Percentiles rank a stretch among this genome's conserved stretches.
phyloP scores from a whole-genome alignment of 2,888 invertebrate genomes.

The Erebia ligea region DNA sequence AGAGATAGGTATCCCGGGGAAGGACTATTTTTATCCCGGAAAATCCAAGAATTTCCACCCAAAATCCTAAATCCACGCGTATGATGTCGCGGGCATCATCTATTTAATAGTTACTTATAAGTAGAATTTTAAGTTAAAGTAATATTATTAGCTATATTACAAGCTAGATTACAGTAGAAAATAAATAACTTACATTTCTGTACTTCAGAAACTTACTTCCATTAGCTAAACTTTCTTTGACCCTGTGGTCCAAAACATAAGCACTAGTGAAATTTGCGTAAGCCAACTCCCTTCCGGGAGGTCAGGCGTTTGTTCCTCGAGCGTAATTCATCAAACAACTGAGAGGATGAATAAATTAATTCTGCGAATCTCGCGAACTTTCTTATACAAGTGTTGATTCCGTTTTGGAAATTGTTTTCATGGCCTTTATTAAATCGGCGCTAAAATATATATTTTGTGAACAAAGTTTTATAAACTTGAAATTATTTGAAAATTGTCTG shows the following conservation, averaged over 20 bases:
- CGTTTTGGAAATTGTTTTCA: constrained; percentile 9
- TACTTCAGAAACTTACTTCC: too few species aligned
- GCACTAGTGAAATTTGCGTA: background rate
- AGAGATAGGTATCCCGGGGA: too few species aligned
- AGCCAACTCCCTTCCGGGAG: background rate
- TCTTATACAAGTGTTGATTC: constrained; percentile 11
- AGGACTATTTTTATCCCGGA: too few species aligned
- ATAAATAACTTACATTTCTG: too few species aligned
- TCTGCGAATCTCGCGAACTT: constrained; percentile 1
- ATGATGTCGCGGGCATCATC: too few species aligned
- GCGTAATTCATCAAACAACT: constrained; percentile 15
- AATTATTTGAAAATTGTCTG: background rate
- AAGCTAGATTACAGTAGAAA: too few species aligned
- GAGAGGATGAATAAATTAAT: constrained; percentile 17
- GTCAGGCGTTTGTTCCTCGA: background rate
- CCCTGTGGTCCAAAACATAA: background rate
- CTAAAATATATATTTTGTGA: background rate
- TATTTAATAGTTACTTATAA: too few species aligned
- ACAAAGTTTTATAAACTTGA: constrained; percentile 9
- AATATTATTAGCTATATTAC: too few species aligned
- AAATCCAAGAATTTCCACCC: too few species aligned
- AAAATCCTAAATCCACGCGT: too few species aligned
- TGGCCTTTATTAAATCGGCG: background rate
- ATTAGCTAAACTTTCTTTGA: background rate
- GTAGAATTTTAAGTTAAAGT: too few species aligned